phyloP scores from a whole-genome alignment of 2,113 vertebrate species.

The Varanus komodoensis region DNA sequence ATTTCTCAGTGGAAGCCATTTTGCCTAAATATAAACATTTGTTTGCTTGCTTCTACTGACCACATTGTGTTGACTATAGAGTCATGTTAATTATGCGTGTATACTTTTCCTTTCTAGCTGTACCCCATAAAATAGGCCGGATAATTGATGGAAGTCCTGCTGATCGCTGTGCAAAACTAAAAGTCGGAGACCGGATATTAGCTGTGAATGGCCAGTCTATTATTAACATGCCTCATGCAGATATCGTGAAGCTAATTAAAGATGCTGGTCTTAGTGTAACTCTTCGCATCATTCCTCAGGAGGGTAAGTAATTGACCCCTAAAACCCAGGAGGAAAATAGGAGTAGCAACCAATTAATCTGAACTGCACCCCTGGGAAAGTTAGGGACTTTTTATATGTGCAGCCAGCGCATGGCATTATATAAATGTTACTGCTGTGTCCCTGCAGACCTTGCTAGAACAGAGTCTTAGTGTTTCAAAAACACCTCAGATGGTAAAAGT shows the following conservation, averaged over 20 bases:
- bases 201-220: slow-evolving; percentile 97
- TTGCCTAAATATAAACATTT: not conserved
- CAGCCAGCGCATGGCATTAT: not conserved
- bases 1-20: slow-evolving; percentile 2
- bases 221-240: slow-evolving; percentile 96
- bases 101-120: slow-evolving; percentile 79
- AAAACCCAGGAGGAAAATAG: slow-evolving; percentile 67
- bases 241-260: slow-evolving; percentile 99
- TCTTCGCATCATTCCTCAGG: slow-evolving; percentile 95
- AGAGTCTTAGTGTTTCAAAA: slow-evolving; percentile 56
- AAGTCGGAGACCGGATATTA: slow-evolving; percentile 98
- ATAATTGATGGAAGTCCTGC: slow-evolving; percentile 99
- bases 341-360: slow-evolving; percentile 69
- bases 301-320: slow-evolving; percentile 86
- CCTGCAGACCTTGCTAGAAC: slow-evolving; percentile 36
- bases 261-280: slow-evolving; percentile 96
- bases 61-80: not conserved
- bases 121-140: slow-evolving; percentile 97
- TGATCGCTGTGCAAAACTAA: slow-evolving; percentile 94
- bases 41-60: not conserved
- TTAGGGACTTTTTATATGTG: slow-evolving; percentile 53
- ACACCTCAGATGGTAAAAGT: slow-evolving; percentile 39
- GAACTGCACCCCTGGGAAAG: slow-evolving; percentile 62
- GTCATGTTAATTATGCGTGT: slow-evolving; percentile 41
- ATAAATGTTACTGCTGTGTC: slow-evolving; percentile 45